A percentile compares a stretch with the other conserved stretches of the same genome.
phyloP scores from a whole-genome alignment of 1,140 invertebrate genomes.

The Arctopsyche grandis region DNA sequence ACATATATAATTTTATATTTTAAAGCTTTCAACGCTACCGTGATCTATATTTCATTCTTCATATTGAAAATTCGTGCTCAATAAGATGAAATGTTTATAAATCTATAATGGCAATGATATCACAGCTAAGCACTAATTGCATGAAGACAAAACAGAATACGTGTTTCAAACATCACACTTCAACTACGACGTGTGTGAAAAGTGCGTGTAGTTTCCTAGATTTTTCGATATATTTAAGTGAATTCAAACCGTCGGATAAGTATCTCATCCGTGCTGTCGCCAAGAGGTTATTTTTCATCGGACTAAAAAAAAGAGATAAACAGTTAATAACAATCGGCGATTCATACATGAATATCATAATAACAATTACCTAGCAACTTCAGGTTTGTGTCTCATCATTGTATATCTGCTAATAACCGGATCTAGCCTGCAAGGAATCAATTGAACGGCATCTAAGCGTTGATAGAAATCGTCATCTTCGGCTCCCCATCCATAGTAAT shows the following conservation, averaged over 20 bases:
- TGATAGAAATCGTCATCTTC: slow-evolving; percentile 91
- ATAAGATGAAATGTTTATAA: neutral
- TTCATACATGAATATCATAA: slow-evolving; percentile 45
- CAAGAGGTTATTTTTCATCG: slow-evolving; percentile 57
- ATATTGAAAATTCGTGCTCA: neutral
- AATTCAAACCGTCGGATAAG: slow-evolving; percentile 76
- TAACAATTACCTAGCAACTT: slow-evolving; percentile 63
- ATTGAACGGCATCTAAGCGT: slow-evolving; percentile 66
- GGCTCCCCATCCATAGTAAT: slow-evolving; percentile 88
- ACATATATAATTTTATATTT: too few relatives aligned
- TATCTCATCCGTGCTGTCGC: slow-evolving; percentile 67
- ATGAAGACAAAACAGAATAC: neutral
- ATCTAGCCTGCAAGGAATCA: slow-evolving; percentile 76
- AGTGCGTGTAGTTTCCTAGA: slow-evolving; percentile 67
- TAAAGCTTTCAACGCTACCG: too few relatives aligned
- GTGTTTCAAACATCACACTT: slow-evolving; percentile 58
- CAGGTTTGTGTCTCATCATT: slow-evolving; percentile 79
- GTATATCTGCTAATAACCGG: slow-evolving; percentile 78
- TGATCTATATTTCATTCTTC: too few relatives aligned
- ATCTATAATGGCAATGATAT: neutral
- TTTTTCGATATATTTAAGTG: slow-evolving; percentile 72
- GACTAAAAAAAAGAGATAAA: slow-evolving; percentile 20
- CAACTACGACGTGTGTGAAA: slow-evolving; percentile 71
- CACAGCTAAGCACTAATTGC: slow-evolving; percentile 23
- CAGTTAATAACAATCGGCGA: too few relatives aligned